These are phyloP conservation scores for Aphodius sticticus DNA, from an alignment of 2,888 invertebrate genomes.

Conservation along the genomic window DNA sequence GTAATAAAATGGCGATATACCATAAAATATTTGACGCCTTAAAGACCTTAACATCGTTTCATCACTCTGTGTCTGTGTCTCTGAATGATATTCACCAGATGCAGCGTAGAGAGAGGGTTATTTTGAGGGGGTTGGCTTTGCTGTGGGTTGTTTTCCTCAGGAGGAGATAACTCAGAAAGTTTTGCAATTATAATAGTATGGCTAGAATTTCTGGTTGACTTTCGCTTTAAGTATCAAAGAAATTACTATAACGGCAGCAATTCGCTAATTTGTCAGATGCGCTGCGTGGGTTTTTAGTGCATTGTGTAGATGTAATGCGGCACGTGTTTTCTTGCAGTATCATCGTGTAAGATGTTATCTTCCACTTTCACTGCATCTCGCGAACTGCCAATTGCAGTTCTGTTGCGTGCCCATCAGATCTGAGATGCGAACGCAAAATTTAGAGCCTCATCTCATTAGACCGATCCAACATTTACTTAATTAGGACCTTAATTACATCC, in stretches of 20 bases:
- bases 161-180: too few species aligned
- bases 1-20: not conserved
- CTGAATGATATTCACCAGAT: too few species aligned
- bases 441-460: not conserved
- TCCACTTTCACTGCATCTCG: not conserved
- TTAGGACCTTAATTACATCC: not conserved
- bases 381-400: not conserved
- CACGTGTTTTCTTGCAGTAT: conserved; percentile 21
- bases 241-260: not conserved
- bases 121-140: too few species aligned
- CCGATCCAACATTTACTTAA: not conserved
- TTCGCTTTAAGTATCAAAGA: not conserved
- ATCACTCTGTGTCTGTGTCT: not conserved
- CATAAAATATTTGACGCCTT: not conserved
- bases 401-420: not conserved
- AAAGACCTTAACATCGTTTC: not conserved
- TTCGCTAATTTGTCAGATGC: not conserved
- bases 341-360: not conserved
- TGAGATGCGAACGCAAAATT: not conserved
- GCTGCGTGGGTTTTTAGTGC: conserved; percentile 5
- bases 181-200: too few species aligned
- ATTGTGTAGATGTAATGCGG: conserved; percentile 8
- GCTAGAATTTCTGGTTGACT: not conserved
- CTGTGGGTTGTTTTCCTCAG: too few species aligned
- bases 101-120: too few species aligned